A percentile compares a stretch with the other conserved stretches of the same genome.
Evolutionary conservation across 2,888 invertebrate species (phyloP).

Genomic region (Azorinus chamasolen): DNA sequence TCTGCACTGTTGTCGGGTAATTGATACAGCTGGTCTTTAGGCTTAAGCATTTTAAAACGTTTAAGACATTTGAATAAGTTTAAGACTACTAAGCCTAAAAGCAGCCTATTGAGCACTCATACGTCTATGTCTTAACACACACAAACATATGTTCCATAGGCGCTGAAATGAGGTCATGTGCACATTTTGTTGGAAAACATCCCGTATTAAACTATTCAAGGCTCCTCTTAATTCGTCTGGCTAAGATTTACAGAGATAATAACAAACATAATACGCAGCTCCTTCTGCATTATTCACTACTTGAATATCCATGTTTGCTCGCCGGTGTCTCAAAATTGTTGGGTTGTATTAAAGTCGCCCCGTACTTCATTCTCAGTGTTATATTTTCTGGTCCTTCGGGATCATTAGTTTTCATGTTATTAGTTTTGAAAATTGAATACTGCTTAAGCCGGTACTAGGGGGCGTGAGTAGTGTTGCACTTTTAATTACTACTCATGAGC

Average conservation of each 20-base stretch:
- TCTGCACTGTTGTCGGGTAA: too few relatives aligned
- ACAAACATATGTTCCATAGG: slow-evolving; percentile 5
- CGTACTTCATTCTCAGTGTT: too few relatives aligned
- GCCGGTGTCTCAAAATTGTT: slow-evolving; percentile 17
- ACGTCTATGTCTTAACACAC: slow-evolving; percentile 26
- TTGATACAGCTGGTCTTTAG: too few relatives aligned
- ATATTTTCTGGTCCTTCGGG: too few relatives aligned
- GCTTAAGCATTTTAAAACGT: too few relatives aligned
- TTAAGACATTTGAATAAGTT: slow-evolving; percentile 1
- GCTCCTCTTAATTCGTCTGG: slow-evolving; percentile 22
- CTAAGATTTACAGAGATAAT: slow-evolving; percentile 32
- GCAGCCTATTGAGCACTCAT: slow-evolving; percentile 33
- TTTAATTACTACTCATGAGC: too few relatives aligned
- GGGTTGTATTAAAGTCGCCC: slow-evolving; percentile 42
- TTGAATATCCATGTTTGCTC: slow-evolving; percentile 48
- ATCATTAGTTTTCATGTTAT: too few relatives aligned
- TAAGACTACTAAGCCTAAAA: slow-evolving; percentile 10
- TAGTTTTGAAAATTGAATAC: too few relatives aligned
- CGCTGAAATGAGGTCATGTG: background rate
- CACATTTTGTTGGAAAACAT: background rate
- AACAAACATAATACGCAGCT: slow-evolving; percentile 45
- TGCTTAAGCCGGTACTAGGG: too few relatives aligned
- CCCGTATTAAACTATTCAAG: slow-evolving; percentile 4
- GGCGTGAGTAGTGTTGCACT: too few relatives aligned
- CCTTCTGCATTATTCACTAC: slow-evolving; percentile 19